These are phyloP conservation scores for Luscinia luscinia DNA, from an alignment of 2,797 vertebrate species.

Conservation along the genomic window DNA sequence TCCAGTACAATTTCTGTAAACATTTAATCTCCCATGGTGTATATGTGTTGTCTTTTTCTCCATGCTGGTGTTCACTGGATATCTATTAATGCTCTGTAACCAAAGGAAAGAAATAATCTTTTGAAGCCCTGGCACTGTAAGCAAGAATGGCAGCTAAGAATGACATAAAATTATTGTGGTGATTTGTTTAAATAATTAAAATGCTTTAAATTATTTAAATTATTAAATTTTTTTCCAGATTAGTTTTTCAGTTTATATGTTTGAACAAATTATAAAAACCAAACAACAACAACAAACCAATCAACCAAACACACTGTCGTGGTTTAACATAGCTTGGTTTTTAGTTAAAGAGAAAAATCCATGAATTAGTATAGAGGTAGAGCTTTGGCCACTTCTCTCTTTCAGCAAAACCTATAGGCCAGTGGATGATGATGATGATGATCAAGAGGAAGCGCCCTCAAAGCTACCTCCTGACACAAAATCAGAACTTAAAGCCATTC, in stretches of 20 bases:
- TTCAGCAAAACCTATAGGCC: too few species aligned
- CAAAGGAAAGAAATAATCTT: not conserved
- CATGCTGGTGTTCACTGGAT: not conserved
- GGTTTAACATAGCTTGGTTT: too few species aligned
- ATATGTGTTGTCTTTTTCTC: not conserved
- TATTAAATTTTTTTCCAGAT: not conserved
- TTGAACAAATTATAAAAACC: not conserved
- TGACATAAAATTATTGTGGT: not conserved
- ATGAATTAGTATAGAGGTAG: too few species aligned
- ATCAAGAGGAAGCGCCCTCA: too few species aligned
- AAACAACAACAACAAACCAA: not conserved
- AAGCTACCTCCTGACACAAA: too few species aligned
- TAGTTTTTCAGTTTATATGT: not conserved
- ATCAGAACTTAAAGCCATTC: too few species aligned
- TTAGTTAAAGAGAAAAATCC: too few species aligned
- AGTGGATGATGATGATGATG: too few species aligned
- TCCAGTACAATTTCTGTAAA: not conserved
- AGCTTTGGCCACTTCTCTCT: too few species aligned
- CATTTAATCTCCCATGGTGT: not conserved
- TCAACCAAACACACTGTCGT: not conserved
- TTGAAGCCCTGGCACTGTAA: not conserved
- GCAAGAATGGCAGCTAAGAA: not conserved
- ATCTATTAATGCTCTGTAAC: not conserved
- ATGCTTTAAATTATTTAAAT: not conserved
- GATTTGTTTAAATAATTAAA: not conserved